Percentiles rank a stretch among this genome's conserved stretches.
phyloP scores from a whole-genome alignment of 2,888 invertebrate genomes.

The Timema cristinae region DNA sequence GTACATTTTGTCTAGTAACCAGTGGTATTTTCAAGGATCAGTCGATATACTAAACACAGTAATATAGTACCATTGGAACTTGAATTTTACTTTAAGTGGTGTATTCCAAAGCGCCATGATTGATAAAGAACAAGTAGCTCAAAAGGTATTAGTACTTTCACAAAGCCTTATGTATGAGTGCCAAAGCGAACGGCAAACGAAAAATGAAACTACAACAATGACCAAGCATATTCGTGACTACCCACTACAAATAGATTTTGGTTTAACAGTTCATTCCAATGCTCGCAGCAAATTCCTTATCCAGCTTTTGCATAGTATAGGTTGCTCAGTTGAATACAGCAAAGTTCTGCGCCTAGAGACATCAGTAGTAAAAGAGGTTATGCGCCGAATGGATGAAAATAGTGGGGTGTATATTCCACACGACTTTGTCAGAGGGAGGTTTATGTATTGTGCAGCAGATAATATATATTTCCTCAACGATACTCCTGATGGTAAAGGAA shows the following conservation, averaged over 20 bases:
- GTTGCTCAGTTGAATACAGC: constrained; percentile 20
- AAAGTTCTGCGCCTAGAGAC: constrained; percentile 18
- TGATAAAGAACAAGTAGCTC: constrained; percentile 8
- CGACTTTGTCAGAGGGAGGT: constrained; percentile 22
- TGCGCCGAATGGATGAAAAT: constrained; percentile 19
- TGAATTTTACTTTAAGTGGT: not conserved
- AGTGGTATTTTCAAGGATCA: constrained; percentile 3
- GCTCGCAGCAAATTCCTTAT: constrained; percentile 11
- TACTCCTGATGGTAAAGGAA: constrained; percentile 24
- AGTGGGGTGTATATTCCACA: constrained; percentile 20
- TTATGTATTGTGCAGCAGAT: constrained; percentile 26
- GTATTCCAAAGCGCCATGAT: not conserved
- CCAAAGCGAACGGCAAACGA: not conserved
- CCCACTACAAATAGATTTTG: constrained; percentile 4
- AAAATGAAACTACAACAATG: not conserved
- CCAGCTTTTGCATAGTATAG: constrained; percentile 20
- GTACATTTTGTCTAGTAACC: constrained; percentile 2
- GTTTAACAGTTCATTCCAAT: constrained; percentile 14
- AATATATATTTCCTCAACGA: constrained; percentile 27
- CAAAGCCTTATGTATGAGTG: constrained; percentile 16
- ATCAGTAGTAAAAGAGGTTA: constrained; percentile 17
- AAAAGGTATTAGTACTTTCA: constrained; percentile 8
- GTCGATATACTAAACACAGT: not conserved
- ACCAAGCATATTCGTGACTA: not conserved
- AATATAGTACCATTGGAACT: not conserved